phyloP scores from a whole-genome alignment of 2,888 invertebrate species.

The Drosophila cracens region DNA sequence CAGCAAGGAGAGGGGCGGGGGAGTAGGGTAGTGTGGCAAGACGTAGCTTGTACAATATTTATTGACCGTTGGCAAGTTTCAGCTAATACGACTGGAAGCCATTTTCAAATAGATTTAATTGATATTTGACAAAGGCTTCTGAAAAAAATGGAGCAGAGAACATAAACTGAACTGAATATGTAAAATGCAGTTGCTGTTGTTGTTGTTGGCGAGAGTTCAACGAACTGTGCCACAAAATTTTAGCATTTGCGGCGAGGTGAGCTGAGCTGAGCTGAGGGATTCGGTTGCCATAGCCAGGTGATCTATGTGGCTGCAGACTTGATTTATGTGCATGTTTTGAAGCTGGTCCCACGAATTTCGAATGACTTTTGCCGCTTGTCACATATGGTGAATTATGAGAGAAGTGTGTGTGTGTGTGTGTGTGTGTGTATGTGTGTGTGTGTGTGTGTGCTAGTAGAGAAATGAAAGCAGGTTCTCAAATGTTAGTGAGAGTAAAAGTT shows the following conservation, averaged over 20 bases:
- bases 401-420: conserved; percentile 4
- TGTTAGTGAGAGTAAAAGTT: conserved; percentile 42
- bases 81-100: conserved; percentile 28
- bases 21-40: neutral
- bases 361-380: conserved; percentile 55
- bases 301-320: conserved; percentile 60
- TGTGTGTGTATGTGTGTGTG: neutral
- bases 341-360: conserved; percentile 54
- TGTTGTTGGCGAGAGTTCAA: conserved; percentile 27
- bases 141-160: conserved; percentile 32
- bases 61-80: conserved; percentile 27
- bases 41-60: conserved; percentile 32
- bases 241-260: conserved; percentile 6
- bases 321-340: conserved; percentile 65
- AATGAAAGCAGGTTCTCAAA: conserved; percentile 48
- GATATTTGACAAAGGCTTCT: conserved; percentile 40
- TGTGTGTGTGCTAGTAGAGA: conserved; percentile 10
- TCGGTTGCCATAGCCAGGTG: conserved; percentile 28
- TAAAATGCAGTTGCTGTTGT: conserved; percentile 4
- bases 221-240: conserved; percentile 28
- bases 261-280: neutral
- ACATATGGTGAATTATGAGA: conserved; percentile 53
- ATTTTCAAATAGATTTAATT: conserved; percentile 39
- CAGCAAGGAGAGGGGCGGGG: neutral
- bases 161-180: conserved; percentile 15